phyloP scores from a whole-genome alignment of 2,797 vertebrate genomes.

The Monodelphis domestica region DNA sequence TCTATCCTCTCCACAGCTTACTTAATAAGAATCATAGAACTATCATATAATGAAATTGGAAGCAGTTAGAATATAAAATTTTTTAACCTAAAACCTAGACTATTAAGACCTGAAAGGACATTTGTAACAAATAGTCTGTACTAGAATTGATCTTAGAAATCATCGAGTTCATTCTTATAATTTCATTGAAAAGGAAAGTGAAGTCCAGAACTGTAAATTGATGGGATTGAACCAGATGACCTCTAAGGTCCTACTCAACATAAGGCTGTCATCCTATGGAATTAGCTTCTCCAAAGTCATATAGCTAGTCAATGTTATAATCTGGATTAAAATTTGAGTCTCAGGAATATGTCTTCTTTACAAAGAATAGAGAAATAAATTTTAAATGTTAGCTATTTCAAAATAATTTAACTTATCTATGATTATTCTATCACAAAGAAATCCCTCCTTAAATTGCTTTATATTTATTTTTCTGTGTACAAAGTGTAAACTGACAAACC shows the following conservation, averaged over 20 bases:
- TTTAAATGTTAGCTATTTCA: neutral
- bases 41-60: neutral
- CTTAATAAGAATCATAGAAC: neutral
- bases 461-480: neutral
- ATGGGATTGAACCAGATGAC: neutral
- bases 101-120: neutral
- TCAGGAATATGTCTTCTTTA: neutral
- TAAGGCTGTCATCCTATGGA: neutral
- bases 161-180: neutral
- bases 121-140: neutral
- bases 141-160: neutral
- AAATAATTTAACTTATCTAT: neutral
- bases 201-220: neutral
- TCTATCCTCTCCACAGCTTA: rapidly evolving
- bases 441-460: neutral
- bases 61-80: neutral
- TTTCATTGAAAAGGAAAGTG: neutral
- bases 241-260: neutral
- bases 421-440: no score
- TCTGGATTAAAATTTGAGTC: neutral
- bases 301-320: neutral
- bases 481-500: neutral
- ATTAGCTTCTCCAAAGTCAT: neutral
- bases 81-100: neutral
- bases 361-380: neutral